Base-by-base conservation (phyloP, 2,888 invertebrate genomes). In the Pyrochroa serraticornis region DNA sequence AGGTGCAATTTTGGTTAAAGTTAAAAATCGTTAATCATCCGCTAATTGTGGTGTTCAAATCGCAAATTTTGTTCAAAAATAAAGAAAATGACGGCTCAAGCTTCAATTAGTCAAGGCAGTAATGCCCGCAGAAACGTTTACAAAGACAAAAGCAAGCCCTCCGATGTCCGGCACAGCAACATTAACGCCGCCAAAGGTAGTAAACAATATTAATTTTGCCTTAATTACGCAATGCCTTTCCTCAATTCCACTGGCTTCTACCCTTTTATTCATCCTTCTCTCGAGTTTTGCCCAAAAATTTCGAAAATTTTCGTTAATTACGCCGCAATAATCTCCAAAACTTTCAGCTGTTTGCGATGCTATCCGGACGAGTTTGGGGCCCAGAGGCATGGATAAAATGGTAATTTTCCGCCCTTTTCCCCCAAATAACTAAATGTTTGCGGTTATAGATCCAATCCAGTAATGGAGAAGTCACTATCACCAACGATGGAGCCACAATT, bases 351-450 rank as follows among this genome's bases (percentile, higher is more conserved):
- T 99, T 50, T 93, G 97, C 64, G 95, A 97, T 93, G 97, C 98
- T 8, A 94, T 99, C 73, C 90, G 98, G 60, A 99, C 99, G 8
- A 97, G 97, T 82, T 85, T 99, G 80, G 99, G 99, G 3, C 99
- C 99, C 12, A 87, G 95, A 69, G 98, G 99, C 63, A 99, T 99
- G 99, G 99, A 99, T 78, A 99, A 99, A 86, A 99, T 99, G 99
- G 93, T 93, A 84, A 79, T 65, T 8, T 13, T 9, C 7, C 2
- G 12, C 33, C 36, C 6, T 32, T 51, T 33, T 31, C 1, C 22
- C 22, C 5, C 22, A 63, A 41, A 46, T 14, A 38, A 5, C 1
- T 30, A 1, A 38, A 30, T n/a, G 6, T 12, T 32, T 42, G 31
- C n/a, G 8, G 14, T 80, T 82, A 60, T 73, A 93, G 93, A 99